Evolutionary conservation across 2,797 vertebrate species (phyloP).

Genomic region (Sebastes variabilis): DNA sequence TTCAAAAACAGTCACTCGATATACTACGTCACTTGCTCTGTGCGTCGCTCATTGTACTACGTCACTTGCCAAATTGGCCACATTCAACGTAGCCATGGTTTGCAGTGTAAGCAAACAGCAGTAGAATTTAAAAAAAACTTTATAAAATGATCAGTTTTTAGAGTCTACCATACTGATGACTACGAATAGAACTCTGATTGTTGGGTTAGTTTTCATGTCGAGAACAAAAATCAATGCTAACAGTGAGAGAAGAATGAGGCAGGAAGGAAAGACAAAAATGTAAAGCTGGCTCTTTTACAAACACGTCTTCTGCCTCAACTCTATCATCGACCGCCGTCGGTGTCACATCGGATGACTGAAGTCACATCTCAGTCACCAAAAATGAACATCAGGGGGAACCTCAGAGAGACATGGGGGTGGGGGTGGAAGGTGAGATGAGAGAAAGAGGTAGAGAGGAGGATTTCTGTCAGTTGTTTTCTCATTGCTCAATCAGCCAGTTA

Average conservation of each 20-base stretch:
- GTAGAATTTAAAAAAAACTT: no score
- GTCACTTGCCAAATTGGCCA: no score
- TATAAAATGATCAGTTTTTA: no score
- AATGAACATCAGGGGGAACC: constrained; percentile 65
- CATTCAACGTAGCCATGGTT: no score
- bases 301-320: neutral
- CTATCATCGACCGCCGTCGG: constrained; percentile 4
- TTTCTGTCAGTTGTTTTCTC: constrained; percentile 76
- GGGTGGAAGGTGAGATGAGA: constrained; percentile 19
- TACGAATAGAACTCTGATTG: neutral
- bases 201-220: neutral
- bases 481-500: constrained; percentile 76
- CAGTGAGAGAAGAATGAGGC: neutral
- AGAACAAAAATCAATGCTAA: neutral
- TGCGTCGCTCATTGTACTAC: no score
- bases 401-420: neutral
- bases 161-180: neutral
- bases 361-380: constrained; percentile 63
- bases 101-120: neutral
- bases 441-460: constrained; percentile 23
- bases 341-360: constrained; percentile 50
- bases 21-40: no score
- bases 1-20: no score
- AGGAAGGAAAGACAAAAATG: neutral
- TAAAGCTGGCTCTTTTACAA: neutral